These are phyloP conservation scores for Spheniscus humboldti DNA, from an alignment of 2,797 vertebrate species.

Conservation along the genomic window DNA sequence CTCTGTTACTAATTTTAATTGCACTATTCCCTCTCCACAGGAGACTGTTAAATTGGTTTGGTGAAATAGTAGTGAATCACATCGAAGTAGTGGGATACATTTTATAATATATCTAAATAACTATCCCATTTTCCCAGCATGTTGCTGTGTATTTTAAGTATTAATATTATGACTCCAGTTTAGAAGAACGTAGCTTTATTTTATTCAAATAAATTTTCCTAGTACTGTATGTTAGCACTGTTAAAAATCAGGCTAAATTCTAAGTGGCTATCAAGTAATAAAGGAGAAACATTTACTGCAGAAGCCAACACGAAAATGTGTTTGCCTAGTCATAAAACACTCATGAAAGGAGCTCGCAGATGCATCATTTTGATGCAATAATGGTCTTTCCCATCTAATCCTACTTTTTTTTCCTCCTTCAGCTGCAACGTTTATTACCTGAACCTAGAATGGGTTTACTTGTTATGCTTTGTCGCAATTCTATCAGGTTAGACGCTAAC, in stretches of 20 bases:
- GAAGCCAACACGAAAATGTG: slow-evolving; percentile 72
- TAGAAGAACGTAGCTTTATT: slow-evolving; percentile 76
- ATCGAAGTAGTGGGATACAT: slow-evolving; percentile 78
- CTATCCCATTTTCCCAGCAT: slow-evolving; percentile 83
- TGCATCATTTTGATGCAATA: slow-evolving; percentile 76
- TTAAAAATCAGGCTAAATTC: slow-evolving; percentile 79
- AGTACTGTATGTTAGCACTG: slow-evolving; percentile 71
- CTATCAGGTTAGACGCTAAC: slow-evolving; percentile 26
- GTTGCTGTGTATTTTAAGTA: slow-evolving; percentile 79
- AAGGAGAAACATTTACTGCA: slow-evolving; percentile 76
- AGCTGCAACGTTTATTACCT: slow-evolving; percentile 70
- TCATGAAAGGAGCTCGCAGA: slow-evolving; percentile 71
- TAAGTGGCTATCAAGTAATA: slow-evolving; percentile 81
- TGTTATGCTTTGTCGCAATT: slow-evolving; percentile 47
- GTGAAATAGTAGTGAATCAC: slow-evolving; percentile 81
- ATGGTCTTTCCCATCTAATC: slow-evolving; percentile 75
- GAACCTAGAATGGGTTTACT: slow-evolving; percentile 46
- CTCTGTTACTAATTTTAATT: slow-evolving; percentile 85
- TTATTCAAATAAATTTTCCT: slow-evolving; percentile 79
- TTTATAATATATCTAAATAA: slow-evolving; percentile 86
- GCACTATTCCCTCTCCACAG: slow-evolving; percentile 79
- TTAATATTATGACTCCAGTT: slow-evolving; percentile 79
- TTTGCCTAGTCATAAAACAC: slow-evolving; percentile 76
- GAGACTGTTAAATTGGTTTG: slow-evolving; percentile 80
- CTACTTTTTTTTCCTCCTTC: slow-evolving; percentile 58